Percentiles rank a stretch among this genome's conserved stretches.
phyloP scores from a whole-genome alignment of 2,797 vertebrate species.

The Cygnus olor region DNA sequence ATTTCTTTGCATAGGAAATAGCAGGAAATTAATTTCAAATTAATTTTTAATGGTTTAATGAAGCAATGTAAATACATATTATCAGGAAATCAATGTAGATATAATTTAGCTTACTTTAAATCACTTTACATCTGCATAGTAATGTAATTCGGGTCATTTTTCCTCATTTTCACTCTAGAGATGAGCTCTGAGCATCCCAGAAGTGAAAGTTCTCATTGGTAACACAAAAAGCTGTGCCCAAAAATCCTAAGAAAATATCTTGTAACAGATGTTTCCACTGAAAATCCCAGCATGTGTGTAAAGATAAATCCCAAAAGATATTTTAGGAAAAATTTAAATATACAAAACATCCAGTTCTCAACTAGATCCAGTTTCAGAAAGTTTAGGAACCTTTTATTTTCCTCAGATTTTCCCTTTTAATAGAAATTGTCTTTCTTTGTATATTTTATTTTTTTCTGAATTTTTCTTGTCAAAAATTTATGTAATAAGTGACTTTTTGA shows the following conservation, averaged over 20 bases:
- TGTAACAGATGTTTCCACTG: background rate
- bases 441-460: accelerated
- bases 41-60: constrained; percentile 4
- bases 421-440: background rate
- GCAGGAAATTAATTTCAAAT: constrained; percentile 32
- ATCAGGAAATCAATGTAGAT: constrained; percentile 1
- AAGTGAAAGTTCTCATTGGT: background rate
- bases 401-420: background rate
- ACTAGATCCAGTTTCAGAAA: background rate
- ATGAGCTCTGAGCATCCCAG: background rate
- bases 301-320: background rate
- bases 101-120: constrained; percentile 14
- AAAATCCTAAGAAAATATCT: background rate
- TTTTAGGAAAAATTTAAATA: background rate
- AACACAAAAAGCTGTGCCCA: accelerated
- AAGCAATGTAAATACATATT: constrained; percentile 16
- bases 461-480: background rate
- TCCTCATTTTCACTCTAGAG: background rate
- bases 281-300: background rate
- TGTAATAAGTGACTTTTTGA: background rate
- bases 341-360: background rate
- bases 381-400: background rate
- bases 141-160: background rate
- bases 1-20: background rate
- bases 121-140: background rate